Conservation (phyloP, 2,888 invertebrate genomes). For the Cataglyphis altisquamis region DNA sequence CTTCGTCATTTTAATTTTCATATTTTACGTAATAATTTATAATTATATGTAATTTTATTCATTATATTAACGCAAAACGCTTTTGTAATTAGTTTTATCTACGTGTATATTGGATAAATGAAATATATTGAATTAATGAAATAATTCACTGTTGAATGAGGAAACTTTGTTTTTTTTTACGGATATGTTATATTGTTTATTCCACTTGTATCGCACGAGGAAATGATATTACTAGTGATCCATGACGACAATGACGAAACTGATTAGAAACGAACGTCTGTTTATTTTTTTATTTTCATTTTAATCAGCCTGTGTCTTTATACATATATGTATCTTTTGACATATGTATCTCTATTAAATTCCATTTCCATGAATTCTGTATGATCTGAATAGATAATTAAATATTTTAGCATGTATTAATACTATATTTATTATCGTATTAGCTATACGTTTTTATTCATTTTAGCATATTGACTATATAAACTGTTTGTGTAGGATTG, state of each 20-base stretch:
- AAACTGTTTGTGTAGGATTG: neutral
- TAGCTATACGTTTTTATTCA: neutral
- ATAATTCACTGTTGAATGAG: neutral
- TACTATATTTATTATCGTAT: neutral
- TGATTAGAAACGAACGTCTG: constrained; percentile 5
- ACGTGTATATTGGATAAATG: no score
- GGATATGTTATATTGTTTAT: neutral
- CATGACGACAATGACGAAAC: neutral
- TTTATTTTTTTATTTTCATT: neutral
- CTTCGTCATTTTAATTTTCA: neutral
- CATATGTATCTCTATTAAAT: neutral
- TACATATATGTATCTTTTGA: neutral
- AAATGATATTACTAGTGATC: neutral
- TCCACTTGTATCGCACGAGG: neutral
- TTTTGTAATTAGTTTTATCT: neutral
- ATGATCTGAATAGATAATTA: neutral
- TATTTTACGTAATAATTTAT: neutral
- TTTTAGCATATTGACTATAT: neutral
- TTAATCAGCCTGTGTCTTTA: neutral
- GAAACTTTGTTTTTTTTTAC: neutral
- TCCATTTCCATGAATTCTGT: neutral
- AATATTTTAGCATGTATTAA: neutral
- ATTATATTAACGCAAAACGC: neutral
- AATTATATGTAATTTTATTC: constrained; percentile 18
- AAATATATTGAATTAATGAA: no score